Evolutionary conservation across 1,140 invertebrate species (phyloP).

Genomic region (Zophobas atratus): DNA sequence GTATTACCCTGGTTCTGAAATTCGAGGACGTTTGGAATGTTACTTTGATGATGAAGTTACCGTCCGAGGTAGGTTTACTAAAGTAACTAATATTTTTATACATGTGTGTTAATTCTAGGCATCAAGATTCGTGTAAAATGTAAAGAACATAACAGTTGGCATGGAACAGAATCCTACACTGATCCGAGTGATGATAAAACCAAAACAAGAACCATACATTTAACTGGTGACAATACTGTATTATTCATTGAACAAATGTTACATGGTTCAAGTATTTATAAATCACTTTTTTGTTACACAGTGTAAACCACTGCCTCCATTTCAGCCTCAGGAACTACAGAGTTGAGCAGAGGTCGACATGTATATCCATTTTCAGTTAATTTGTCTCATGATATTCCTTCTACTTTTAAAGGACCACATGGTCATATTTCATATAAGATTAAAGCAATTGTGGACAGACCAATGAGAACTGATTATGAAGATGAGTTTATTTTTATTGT

Average conservation of each 20-base stretch:
- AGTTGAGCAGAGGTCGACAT: conserved; percentile 53
- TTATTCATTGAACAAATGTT: conserved; percentile 45
- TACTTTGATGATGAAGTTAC: conserved; percentile 41
- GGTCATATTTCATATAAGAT: conserved; percentile 55
- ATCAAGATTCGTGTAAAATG: conserved; percentile 30
- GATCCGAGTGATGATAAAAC: conserved; percentile 16
- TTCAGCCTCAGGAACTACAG: conserved; percentile 52
- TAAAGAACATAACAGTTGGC: conserved; percentile 45
- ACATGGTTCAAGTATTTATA: conserved; percentile 8
- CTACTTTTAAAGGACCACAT: conserved; percentile 52
- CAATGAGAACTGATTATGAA: conserved; percentile 57
- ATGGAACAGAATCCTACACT: conserved; percentile 34
- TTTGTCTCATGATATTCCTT: conserved; percentile 55
- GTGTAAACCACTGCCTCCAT: conserved; percentile 23
- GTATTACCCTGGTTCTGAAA: conserved; percentile 31
- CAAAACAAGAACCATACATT: conserved; percentile 32
- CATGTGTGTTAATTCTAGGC: conserved; percentile 6
- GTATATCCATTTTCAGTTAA: conserved; percentile 56
- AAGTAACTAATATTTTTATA: conserved; percentile 1
- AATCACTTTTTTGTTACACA: neutral
- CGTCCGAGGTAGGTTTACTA: conserved; percentile 8
- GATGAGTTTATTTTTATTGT: conserved; percentile 55
- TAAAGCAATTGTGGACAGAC: conserved; percentile 56
- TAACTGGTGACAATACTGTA: conserved; percentile 34
- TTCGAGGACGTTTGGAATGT: conserved; percentile 23